Conservation (phyloP, 2,113 vertebrate genomes). For the Bothrops jararaca region DNA sequence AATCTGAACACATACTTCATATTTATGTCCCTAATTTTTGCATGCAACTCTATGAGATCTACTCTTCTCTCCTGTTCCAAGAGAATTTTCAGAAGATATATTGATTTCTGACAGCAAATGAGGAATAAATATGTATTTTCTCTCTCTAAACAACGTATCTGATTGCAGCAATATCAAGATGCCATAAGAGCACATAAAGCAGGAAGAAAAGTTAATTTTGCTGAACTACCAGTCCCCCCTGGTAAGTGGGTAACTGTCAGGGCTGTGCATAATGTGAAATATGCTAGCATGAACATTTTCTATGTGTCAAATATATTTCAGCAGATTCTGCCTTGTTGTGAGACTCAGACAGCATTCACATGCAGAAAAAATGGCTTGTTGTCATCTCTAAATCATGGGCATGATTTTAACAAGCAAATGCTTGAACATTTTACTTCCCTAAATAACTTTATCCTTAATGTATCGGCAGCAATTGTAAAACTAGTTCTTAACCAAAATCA, state of each 20-base stretch:
- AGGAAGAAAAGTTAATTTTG: slow-evolving; percentile 83
- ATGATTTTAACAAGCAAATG: not conserved
- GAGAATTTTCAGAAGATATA: not conserved
- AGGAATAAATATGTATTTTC: not conserved
- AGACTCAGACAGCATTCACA: not conserved
- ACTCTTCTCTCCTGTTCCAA: not conserved
- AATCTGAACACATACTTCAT: not conserved
- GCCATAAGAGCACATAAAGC: slow-evolving; percentile 87
- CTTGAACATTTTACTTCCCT: not conserved
- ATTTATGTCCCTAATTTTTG: not conserved
- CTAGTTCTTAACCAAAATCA: not conserved
- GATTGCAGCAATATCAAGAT: slow-evolving; percentile 91
- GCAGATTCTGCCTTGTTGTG: not conserved
- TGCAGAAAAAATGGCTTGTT: not conserved
- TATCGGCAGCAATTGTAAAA: slow-evolving; percentile 18
- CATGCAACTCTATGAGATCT: not conserved
- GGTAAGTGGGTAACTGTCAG: slow-evolving; percentile 68
- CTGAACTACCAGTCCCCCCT: slow-evolving; percentile 89
- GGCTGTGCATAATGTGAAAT: not conserved
- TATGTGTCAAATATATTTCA: not conserved
- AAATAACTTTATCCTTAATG: not conserved
- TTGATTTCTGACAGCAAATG: not conserved
- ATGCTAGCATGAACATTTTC: not conserved
- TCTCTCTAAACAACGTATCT: slow-evolving; percentile 27
- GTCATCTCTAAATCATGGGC: not conserved